These are phyloP conservation scores for Chromobotia macracanthus DNA, from an alignment of 2,797 vertebrate genomes.

Conservation along the genomic window DNA sequence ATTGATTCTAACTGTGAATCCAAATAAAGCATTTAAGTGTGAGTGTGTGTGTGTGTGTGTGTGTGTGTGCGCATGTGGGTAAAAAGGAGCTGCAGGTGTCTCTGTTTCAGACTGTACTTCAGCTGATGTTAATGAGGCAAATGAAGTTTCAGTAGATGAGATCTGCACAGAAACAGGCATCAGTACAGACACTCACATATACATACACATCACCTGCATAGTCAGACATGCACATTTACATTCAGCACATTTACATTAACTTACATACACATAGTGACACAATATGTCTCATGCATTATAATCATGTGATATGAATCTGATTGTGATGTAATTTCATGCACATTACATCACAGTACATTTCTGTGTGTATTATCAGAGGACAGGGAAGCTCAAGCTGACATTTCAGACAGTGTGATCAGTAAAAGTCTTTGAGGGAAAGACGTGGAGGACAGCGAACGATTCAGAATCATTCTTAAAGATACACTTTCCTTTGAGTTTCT, in stretches of 20 bases:
- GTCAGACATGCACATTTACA: too few species aligned
- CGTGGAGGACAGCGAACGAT: constrained; percentile 97
- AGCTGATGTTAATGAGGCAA: constrained; percentile 98
- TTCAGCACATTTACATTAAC: too few species aligned
- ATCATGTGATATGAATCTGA: too few species aligned
- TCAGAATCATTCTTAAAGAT: too few species aligned
- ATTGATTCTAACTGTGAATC: too few species aligned
- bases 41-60: constrained; percentile 30
- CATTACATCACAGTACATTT: too few species aligned
- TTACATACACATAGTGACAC: too few species aligned
- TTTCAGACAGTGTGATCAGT: constrained; percentile 92
- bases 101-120: constrained; percentile 96
- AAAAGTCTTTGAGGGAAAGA: constrained; percentile 97
- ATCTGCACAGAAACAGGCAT: constrained; percentile 97
- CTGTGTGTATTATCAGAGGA: constrained; percentile 81
- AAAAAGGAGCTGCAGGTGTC: constrained; percentile 98
- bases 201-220: constrained; percentile 90
- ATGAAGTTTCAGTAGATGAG: constrained; percentile 96
- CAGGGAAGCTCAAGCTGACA: constrained; percentile 90
- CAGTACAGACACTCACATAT: constrained; percentile 77
- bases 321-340: too few species aligned
- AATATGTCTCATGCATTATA: too few species aligned
- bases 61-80: constrained; percentile 79
- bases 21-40: too few species aligned
- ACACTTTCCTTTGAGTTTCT: too few species aligned